Evolutionary conservation across 2,888 invertebrate species (phyloP).

Genomic region (Hemicrepidius hirtus): DNA sequence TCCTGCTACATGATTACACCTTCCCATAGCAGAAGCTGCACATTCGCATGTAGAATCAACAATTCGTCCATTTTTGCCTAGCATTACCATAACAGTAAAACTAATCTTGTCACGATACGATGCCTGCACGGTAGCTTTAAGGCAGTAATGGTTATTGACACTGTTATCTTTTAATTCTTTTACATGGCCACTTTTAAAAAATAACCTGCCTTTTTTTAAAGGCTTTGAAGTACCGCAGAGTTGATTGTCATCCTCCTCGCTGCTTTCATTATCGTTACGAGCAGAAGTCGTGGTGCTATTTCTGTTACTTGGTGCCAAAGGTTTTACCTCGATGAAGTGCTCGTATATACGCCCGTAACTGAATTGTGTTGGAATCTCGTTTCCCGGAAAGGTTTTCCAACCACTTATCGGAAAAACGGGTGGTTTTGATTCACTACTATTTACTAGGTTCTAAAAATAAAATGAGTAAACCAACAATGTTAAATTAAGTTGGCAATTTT

Average conservation of each 20-base stretch:
- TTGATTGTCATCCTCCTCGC: neutral
- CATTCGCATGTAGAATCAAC: slow-evolving; percentile 8
- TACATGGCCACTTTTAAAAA: slow-evolving; percentile 10
- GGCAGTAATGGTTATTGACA: neutral
- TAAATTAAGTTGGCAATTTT: slow-evolving; percentile 1
- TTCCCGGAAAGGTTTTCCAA: neutral
- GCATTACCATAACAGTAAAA: slow-evolving; percentile 3
- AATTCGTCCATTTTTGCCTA: neutral
- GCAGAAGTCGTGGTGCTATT: neutral
- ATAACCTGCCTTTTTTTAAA: neutral
- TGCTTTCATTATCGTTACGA: slow-evolving; percentile 1
- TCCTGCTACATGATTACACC: slow-evolving; percentile 3
- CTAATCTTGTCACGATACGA: slow-evolving; percentile 3
- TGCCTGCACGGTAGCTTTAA: slow-evolving; percentile 2
- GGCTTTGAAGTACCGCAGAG: slow-evolving; percentile 8
- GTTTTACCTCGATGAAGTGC: neutral
- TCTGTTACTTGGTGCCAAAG: neutral
- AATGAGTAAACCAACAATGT: neutral
- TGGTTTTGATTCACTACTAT: neutral
- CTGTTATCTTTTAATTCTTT: neutral
- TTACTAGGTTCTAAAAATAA: slow-evolving; percentile 6
- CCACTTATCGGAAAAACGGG: slow-evolving; percentile 3
- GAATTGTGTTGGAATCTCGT: neutral
- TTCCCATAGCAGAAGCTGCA: slow-evolving; percentile 5
- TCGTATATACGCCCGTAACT: neutral